phyloP scores from a whole-genome alignment of 2,888 invertebrate species.

The Cacoxenus indagator region DNA sequence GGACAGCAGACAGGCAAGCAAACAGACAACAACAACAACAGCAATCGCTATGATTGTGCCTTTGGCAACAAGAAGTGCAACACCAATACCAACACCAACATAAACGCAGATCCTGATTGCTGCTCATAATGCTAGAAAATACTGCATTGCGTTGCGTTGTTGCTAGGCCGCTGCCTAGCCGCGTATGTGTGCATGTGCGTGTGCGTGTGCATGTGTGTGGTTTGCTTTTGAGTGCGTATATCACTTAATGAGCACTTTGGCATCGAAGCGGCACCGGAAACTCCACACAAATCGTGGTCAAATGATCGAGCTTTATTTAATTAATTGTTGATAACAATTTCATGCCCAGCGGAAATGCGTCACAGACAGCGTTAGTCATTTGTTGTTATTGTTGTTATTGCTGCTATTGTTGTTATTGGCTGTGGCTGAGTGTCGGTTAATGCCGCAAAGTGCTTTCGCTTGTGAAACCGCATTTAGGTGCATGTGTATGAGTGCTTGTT shows the following conservation, averaged over 20 bases:
- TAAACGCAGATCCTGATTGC: slow-evolving; percentile 5
- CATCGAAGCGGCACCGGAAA: slow-evolving; percentile 48
- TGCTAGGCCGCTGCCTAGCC: background rate
- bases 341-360: slow-evolving; percentile 41
- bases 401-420: background rate
- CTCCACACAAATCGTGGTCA: slow-evolving; percentile 60
- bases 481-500: background rate
- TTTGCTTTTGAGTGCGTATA: slow-evolving; percentile 37
- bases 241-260: slow-evolving; percentile 44
- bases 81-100: slow-evolving; percentile 33
- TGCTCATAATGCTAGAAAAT: slow-evolving; percentile 13
- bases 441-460: slow-evolving; percentile 31
- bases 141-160: slow-evolving; percentile 1
- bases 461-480: slow-evolving; percentile 31
- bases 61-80: slow-evolving; percentile 16
- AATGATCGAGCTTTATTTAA: slow-evolving; percentile 58
- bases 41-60: too few relatives aligned
- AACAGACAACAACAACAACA: background rate
- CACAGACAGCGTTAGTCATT: slow-evolving; percentile 17
- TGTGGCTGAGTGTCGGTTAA: background rate
- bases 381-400: slow-evolving; percentile 23
- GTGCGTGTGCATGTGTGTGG: slow-evolving; percentile 13
- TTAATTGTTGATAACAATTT: slow-evolving; percentile 61
- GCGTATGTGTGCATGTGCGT: background rate
- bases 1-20: slow-evolving; percentile 14